Conservation (phyloP, 2,797 vertebrate species). For the Enteromius unitaeniatus region DNA sequence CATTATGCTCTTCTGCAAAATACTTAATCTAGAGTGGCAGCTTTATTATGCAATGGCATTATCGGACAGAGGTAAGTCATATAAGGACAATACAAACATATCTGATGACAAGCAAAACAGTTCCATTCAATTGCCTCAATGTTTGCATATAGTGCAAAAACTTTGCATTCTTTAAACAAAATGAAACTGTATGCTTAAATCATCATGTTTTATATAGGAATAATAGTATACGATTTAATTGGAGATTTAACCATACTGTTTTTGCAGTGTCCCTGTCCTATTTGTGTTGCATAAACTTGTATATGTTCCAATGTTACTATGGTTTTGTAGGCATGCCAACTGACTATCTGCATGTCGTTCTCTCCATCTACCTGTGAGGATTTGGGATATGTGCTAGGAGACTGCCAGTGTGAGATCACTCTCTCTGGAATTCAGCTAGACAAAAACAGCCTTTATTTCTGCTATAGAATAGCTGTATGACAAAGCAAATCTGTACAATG, state of each 20-base stretch:
- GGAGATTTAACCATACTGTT: background rate
- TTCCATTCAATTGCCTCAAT: background rate
- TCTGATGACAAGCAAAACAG: background rate
- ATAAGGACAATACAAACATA: conserved; percentile 3
- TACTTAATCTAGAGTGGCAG: background rate
- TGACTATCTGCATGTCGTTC: conserved; percentile 38
- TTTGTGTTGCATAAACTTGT: conserved; percentile 7
- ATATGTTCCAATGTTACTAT: conserved; percentile 57
- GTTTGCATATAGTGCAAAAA: conserved; percentile 24
- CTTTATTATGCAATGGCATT: background rate
- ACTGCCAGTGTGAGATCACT: conserved; percentile 50
- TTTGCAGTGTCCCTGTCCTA: background rate
- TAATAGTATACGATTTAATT: background rate
- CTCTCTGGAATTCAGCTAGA: conserved; percentile 55
- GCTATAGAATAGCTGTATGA: background rate
- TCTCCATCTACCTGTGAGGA: conserved; percentile 64
- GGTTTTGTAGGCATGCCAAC: conserved; percentile 64
- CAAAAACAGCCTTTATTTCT: conserved; percentile 68
- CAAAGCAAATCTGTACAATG: conserved; percentile 3
- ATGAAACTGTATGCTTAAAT: too few relatives aligned
- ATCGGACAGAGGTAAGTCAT: background rate
- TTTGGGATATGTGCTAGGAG: conserved; percentile 62
- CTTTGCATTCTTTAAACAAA: conserved; percentile 11
- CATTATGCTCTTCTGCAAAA: background rate
- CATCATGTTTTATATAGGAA: too few relatives aligned